Evolutionary conservation across 2,113 vertebrate genomes (phyloP), one percentile per base, ranked within the genome.

Genomic region (Melanostigma gelatinosum): DNA sequence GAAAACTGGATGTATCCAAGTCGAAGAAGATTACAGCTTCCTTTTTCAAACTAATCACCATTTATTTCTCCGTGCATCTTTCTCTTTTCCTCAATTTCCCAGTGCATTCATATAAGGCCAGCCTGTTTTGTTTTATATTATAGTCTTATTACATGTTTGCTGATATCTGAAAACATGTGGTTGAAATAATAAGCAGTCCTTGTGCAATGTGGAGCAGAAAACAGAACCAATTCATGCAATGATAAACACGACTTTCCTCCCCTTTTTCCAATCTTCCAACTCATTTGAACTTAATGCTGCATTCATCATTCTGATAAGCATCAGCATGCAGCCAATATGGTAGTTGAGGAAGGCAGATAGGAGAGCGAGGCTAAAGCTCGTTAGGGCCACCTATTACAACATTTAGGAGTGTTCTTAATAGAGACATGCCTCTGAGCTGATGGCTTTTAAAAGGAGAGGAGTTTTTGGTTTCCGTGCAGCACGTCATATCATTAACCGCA

Each of bases 261-360:
- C 13, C 32, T 57, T 80, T 87, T 89, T 64, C 66, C 86, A 79
- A 90, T 93, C 92, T 94, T 94, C 92, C 90, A 90, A 88, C 93
- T 95, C 93, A 94, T 95, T 94, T 94, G 88, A 93, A 94, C 76
- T 88, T 90, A 92, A 94, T 91, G 85, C 80, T 29, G 86, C 90
- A 88, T 94, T 94, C 90, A 92, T 95, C 93, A 86, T 94, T 90
- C 79, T 88, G 93, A 95, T 94, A 90, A 92, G 91, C 91, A 90
- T 91, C 87, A 79, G 85, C 84, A 75, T 90, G 88, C 83, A 46
- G 82, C 79, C 91, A 88, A 86, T 84, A 87, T 87, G 90, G 75
- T 84, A 18, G 83, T 57, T 69, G 84, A 90, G 54, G 72, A 72
- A 80, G 68, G 84, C 73, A 32, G 73, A 87, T 60, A 77, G 75